Base-by-base conservation (phyloP, 37 sponge, comb jelly and placozoan species). In the Diacarnus erythraeanus region DNA sequence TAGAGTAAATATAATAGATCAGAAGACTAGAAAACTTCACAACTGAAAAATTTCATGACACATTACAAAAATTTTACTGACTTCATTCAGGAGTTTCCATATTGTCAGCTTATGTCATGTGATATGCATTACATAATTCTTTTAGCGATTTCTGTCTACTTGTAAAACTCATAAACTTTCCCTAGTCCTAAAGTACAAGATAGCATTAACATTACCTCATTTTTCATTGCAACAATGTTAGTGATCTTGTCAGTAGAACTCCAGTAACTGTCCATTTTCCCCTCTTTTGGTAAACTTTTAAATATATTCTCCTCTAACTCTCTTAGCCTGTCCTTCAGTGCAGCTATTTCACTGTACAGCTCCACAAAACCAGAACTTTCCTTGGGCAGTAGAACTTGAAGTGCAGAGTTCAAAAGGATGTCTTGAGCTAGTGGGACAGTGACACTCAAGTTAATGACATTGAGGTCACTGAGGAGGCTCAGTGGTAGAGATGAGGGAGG, bases 271-370 rank as follows among this genome's bases (percentile, higher is more conserved):
- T 63, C 51, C 51, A 31, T 51, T 35, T 3, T 72, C 43, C 64
- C 74, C 31, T 73, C 51, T 29, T 2, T 26, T 26, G 63, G 64
- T 17, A 82, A 35, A 38, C 29, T 40, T 5, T 17, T 36, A 63
- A 82, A 64, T 35, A 82, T 47, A 72, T 74, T 59, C 23, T 5
- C 64, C 42, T 82, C 82, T 38, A 82, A 39, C 63, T 72, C 26
- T 0, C 51, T 18, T 47, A 72, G 22, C 74, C 63, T 26, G 30
- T 31, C 43, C 82, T 64, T 82, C 23, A 27, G 36, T 30, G 63
- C 10, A 35, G 74, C 72, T 3, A 76, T 59, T n/a, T 54, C 77
- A 27, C n/a, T 41, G 54, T 58, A 38, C 21, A 20, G 34, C 31
- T 35, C n/a, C 36, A 35, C 30, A 56, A 66, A 33, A 1, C 74